phyloP scores from a whole-genome alignment of 2,888 invertebrate genomes.

The Therioaphis trifolii region DNA sequence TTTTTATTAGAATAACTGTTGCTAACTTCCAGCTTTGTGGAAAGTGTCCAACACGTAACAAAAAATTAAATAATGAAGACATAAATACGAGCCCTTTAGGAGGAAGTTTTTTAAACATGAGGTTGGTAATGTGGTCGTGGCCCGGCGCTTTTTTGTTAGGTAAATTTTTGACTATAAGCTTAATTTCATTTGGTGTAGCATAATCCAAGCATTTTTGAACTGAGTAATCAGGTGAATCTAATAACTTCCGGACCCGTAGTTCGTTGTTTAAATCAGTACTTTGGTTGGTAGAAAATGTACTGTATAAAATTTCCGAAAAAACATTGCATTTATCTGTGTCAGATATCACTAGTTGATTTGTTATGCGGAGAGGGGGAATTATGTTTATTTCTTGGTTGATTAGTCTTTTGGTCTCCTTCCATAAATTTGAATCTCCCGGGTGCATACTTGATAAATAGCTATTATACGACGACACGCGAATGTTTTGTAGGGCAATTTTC shows the following conservation, averaged over 20 bases:
- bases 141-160: slow-evolving; percentile 14
- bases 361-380: neutral
- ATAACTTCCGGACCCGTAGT: too few relatives aligned
- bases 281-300: too few relatives aligned
- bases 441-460: neutral
- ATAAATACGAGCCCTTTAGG: neutral
- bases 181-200: neutral
- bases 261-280: too few relatives aligned
- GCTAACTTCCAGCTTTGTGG: neutral
- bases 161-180: neutral
- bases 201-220: neutral
- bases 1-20: neutral
- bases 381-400: neutral
- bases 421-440: neutral
- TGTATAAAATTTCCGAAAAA: too few relatives aligned
- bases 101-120: slow-evolving; percentile 16
- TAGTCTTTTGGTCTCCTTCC: too few relatives aligned
- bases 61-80: neutral
- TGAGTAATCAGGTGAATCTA: neutral
- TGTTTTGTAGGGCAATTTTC: neutral
- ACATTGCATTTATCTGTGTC: too few relatives aligned
- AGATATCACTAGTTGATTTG: too few relatives aligned
- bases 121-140: neutral
- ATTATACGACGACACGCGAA: neutral
- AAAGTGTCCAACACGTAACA: slow-evolving; percentile 9